These are phyloP conservation scores for Galeruca laticollis DNA, from an alignment of 2,888 invertebrate species.

Conservation along the genomic window DNA sequence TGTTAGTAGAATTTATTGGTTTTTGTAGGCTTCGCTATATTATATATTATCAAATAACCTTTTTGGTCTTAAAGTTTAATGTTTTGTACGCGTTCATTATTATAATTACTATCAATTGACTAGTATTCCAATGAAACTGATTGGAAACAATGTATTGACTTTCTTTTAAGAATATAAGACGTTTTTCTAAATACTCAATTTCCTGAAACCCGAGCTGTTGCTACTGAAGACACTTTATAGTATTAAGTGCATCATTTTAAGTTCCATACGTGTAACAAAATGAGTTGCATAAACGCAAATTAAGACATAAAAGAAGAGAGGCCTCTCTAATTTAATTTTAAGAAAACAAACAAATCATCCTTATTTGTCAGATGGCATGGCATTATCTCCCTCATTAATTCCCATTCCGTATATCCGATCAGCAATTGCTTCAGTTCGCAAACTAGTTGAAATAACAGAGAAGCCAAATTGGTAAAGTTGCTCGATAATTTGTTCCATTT, in stretches of 20 bases:
- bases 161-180: background rate
- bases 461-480: constrained; percentile 57
- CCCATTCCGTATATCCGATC: constrained; percentile 30
- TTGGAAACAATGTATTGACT: background rate
- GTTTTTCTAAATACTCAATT: background rate
- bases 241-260: constrained; percentile 6
- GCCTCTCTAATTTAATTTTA: constrained; percentile 15
- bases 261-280: constrained; percentile 14
- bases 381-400: constrained; percentile 31
- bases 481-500: constrained; percentile 59
- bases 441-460: constrained; percentile 53
- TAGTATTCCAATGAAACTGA: background rate
- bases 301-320: constrained; percentile 20
- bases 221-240: constrained; percentile 1
- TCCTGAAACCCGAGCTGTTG: background rate
- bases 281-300: constrained; percentile 11
- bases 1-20: too few relatives aligned
- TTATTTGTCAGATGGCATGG: constrained; percentile 26
- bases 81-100: too few relatives aligned
- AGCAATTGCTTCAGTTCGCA: constrained; percentile 48
- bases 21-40: too few relatives aligned
- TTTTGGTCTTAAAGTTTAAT: too few relatives aligned
- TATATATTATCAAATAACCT: too few relatives aligned
- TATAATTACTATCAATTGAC: too few relatives aligned
- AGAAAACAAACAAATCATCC: constrained; percentile 26